Conservation (phyloP, 2,113 vertebrate genomes). For the Silurus asotus region DNA sequence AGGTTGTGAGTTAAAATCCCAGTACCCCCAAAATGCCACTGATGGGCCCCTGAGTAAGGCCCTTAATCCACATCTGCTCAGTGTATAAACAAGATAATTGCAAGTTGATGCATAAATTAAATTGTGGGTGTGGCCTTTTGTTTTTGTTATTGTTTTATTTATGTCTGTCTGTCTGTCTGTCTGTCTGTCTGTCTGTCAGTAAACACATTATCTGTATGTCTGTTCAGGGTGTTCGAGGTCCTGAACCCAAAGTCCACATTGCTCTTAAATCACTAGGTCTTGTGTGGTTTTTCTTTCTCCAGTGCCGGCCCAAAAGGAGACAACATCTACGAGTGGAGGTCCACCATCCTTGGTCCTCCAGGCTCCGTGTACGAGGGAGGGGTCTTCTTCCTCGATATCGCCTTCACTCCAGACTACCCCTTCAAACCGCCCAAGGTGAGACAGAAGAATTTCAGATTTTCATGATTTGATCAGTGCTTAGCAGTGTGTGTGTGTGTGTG, state of each 20-base stretch:
- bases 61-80: too few relatives aligned
- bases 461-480: background rate
- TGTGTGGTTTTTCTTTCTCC: constrained; percentile 27
- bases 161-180: too few relatives aligned
- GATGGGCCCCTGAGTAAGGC: too few relatives aligned
- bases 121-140: too few relatives aligned
- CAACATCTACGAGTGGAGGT: constrained; percentile 98
- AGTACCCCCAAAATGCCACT: too few relatives aligned
- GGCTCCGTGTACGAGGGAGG: constrained; percentile 96
- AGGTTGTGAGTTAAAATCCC: too few relatives aligned
- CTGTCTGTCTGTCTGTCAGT: background rate
- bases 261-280: background rate
- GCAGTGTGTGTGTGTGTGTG: background rate
- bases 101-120: too few relatives aligned
- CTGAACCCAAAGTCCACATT: background rate
- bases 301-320: constrained; percentile 95
- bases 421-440: constrained; percentile 98
- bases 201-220: background rate
- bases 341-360: constrained; percentile 93
- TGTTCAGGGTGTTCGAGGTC: too few relatives aligned
- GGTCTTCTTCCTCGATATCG: constrained; percentile 96
- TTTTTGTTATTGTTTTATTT: too few relatives aligned
- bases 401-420: constrained; percentile 96
- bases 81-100: too few relatives aligned
- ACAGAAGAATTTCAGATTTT: background rate